Evolutionary conservation across 2,888 invertebrate genomes (phyloP).

Genomic region (Aspidiotus rigidus): DNA sequence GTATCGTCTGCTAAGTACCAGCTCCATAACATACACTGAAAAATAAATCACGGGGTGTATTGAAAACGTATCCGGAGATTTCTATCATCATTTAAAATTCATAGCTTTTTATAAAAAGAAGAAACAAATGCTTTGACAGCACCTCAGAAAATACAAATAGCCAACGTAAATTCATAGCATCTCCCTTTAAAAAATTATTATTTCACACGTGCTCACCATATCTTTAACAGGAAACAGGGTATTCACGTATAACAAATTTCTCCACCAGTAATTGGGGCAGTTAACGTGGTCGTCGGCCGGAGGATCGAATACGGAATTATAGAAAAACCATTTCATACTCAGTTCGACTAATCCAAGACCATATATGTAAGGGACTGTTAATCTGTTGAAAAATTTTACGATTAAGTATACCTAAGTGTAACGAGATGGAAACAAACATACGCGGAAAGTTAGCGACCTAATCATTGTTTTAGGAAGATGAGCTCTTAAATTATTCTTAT

Average conservation of each 20-base stretch:
- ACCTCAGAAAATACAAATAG: background rate
- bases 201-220: constrained; percentile 43
- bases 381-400: constrained; percentile 45
- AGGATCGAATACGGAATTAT: constrained; percentile 63
- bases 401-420: no score
- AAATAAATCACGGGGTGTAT: constrained; percentile 36
- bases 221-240: constrained; percentile 65
- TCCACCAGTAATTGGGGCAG: constrained; percentile 74
- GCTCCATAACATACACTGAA: constrained; percentile 83
- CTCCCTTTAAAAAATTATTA: background rate
- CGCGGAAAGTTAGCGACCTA: no score
- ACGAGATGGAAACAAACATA: no score
- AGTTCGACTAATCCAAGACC: constrained; percentile 66
- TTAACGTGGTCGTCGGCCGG: constrained; percentile 60
- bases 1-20: constrained; percentile 84
- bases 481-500: no score
- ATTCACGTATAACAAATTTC: constrained; percentile 72
- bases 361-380: constrained; percentile 74
- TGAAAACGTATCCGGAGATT: background rate
- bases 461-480: no score
- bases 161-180: background rate
- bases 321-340: constrained; percentile 59
- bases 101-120: background rate
- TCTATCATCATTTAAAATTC: background rate
- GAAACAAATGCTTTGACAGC: background rate